Conservation (phyloP, 1,140 invertebrate genomes). For the Drosophila pseudoobscura region DNA sequence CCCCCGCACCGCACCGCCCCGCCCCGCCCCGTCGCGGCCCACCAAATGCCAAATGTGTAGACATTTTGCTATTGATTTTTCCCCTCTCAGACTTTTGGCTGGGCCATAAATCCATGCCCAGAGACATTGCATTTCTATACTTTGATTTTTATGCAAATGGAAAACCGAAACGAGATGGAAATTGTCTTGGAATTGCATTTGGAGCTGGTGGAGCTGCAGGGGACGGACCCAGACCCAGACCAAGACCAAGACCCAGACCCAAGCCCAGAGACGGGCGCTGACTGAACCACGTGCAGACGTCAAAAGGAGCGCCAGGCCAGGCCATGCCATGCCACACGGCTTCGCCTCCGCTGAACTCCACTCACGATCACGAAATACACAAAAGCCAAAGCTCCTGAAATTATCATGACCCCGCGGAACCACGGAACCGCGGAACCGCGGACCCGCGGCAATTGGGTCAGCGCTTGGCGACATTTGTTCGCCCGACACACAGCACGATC, state of each 20-base stretch:
- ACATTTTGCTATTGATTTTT: constrained; percentile 72
- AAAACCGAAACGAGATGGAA: constrained; percentile 55
- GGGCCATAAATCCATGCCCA: constrained; percentile 65
- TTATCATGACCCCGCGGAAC: constrained; percentile 67
- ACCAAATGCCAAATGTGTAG: constrained; percentile 37
- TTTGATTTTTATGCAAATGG: constrained; percentile 79
- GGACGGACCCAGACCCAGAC: constrained; percentile 7
- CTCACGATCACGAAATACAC: constrained; percentile 77
- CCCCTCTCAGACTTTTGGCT: constrained; percentile 25
- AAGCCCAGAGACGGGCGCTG: background rate
- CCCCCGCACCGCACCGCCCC: background rate
- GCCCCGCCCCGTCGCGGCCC: too few relatives aligned
- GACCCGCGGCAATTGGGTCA: constrained; percentile 69
- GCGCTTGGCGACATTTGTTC: constrained; percentile 71
- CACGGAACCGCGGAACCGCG: too few relatives aligned
- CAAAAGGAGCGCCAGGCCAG: constrained; percentile 50
- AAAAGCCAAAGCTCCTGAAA: constrained; percentile 74
- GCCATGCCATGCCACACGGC: constrained; percentile 14
- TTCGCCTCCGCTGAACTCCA: constrained; percentile 21
- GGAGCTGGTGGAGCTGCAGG: constrained; percentile 2
- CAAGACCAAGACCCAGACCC: too few relatives aligned
- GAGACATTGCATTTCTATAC: constrained; percentile 63
- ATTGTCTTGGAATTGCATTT: constrained; percentile 57
- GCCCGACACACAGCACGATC: constrained; percentile 65
- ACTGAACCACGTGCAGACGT: constrained; percentile 34